Percentiles rank a stretch among this genome's conserved stretches.
These are phyloP conservation scores for Melanotaenia pygmaea DNA, from an alignment of 2,797 vertebrate genomes.

Conservation along the genomic window DNA sequence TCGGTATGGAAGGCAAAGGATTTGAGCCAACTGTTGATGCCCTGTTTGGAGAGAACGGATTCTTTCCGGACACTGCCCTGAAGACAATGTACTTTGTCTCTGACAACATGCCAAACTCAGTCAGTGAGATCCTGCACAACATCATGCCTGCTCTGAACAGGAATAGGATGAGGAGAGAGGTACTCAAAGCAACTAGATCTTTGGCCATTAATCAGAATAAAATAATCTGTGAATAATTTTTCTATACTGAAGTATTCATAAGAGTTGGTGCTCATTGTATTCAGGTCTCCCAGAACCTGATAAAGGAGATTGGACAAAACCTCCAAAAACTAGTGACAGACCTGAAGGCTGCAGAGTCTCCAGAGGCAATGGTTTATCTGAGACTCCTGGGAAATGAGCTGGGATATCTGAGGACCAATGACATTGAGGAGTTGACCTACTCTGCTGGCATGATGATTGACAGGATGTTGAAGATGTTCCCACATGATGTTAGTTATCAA, in stretches of 20 bases:
- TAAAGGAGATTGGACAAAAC: constrained; percentile 85
- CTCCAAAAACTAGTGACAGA: constrained; percentile 88
- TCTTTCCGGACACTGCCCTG: constrained; percentile 90
- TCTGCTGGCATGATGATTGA: constrained; percentile 77
- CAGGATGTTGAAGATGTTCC: constrained; percentile 79
- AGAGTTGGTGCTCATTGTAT: constrained; percentile 6
- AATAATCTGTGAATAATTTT: neutral
- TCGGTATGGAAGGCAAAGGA: constrained; percentile 91
- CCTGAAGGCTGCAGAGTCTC: constrained; percentile 80
- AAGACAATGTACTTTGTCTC: constrained; percentile 90
- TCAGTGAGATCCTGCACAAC: constrained; percentile 84
- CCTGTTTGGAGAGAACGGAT: constrained; percentile 91
- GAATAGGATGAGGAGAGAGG: constrained; percentile 77
- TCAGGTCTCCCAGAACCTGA: constrained; percentile 80
- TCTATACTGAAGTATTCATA: neutral
- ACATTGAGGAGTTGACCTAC: constrained; percentile 80
- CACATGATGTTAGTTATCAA: constrained; percentile 62
- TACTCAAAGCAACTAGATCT: constrained; percentile 41
- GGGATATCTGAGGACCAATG: constrained; percentile 89
- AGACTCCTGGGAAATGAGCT: constrained; percentile 92
- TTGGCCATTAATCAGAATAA: neutral
- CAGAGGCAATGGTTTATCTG: constrained; percentile 92
- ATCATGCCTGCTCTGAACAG: constrained; percentile 83
- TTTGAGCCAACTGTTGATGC: constrained; percentile 93
- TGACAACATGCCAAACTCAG: constrained; percentile 83